Evolutionary conservation across 2,797 vertebrate genomes (phyloP), one percentile per base, ranked within the genome.

Genomic region (Smutsia gigantea): DNA sequence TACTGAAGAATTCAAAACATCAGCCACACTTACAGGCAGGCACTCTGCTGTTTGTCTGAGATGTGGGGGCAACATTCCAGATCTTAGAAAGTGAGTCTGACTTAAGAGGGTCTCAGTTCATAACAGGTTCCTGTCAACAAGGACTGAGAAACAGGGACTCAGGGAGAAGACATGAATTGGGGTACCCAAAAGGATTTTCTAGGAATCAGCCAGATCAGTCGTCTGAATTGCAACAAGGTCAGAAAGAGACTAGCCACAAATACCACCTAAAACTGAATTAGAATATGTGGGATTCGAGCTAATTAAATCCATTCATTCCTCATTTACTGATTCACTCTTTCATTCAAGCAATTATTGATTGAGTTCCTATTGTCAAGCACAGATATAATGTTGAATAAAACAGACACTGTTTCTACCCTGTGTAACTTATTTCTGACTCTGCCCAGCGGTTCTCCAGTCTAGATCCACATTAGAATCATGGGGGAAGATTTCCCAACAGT

Each of bases 301-400:
- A 86, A 89, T 66, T 90, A 77, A 95, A 81, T 74, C 69, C n/a
- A 94, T 51, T 86, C 81, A 92, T 34, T 82, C 53, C 29, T 75
- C 29, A 18, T 42, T 78, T 78, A 82, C 90, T 79, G 49, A 95
- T 93, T 93, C 31, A 84, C 61, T 90, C 69, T 90, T 94, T 53
- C 42, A 84, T 64, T 90, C 42, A 87, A 92, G 37, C 46, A 88
- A 91, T 90, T 85, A 75, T 59, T 84, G 57, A 84, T 3, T 53
- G 49, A 86, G 59, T 79, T 87, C 59, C 53, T 84, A 17, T 53
- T 59, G 23, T 46, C 57, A 75, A 79, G 29, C 61, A 61, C 55
- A 53, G 19, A 31, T 53, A 42, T 46, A 82, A 39, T 8, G 12
- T 5, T 69, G 14, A 74, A 57, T 55, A 77, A 94, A 79, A 69